Evolutionary conservation across 2,888 invertebrate species (phyloP), one percentile per base, ranked within the genome.

Genomic region (Drosophila acutilabella): DNA sequence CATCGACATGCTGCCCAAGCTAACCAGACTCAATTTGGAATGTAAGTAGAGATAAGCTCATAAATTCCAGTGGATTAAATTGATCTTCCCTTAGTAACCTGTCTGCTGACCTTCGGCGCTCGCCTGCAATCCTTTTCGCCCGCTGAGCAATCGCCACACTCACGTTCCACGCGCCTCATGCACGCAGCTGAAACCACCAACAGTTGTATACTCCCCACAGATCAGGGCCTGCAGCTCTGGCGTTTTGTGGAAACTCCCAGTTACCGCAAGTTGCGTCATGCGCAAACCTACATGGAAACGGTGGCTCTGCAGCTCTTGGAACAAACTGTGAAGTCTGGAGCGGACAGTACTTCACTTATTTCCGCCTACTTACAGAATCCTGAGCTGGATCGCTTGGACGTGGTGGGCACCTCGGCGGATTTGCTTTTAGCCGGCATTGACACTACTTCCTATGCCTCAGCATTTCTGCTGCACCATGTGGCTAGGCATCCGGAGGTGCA

Each of bases 401-500:
- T 97, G n/a, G 93, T 95, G 48, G 97, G 97, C 60, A 96, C 97
- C 93, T 95, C 96, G 65, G 95, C 96, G 41, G 98, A 98, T 92
- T 94, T 97, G 89, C 92, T 98, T 23, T 93, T 98, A 89, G 98
- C 97, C 56, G 97, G 97, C 62, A 95, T 97, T 62, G 97, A 98
- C 89, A 98, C 98, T 69, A 96, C 96, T 0, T 94, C 97, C 0
- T 97, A 96, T 90, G 94, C 96, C 0, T 94, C 95, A 7, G 94
- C 96, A 54, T 98, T 97, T 91, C 93, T 94, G 4, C 92, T 98
- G 10, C 97, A 98, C 90, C 95, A 97, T 89, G 91, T 98, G 60
- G 95, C 96, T 0, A 94, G 92, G 7, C 95, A 97, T 93, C 93
- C 93, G 8, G 89, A 93, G 10, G 94, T 93, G 26, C 98, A 98